A percentile compares a stretch with the other conserved stretches of the same genome.
phyloP scores from a whole-genome alignment of 1,140 invertebrate species.

The Onthophagus taurus region DNA sequence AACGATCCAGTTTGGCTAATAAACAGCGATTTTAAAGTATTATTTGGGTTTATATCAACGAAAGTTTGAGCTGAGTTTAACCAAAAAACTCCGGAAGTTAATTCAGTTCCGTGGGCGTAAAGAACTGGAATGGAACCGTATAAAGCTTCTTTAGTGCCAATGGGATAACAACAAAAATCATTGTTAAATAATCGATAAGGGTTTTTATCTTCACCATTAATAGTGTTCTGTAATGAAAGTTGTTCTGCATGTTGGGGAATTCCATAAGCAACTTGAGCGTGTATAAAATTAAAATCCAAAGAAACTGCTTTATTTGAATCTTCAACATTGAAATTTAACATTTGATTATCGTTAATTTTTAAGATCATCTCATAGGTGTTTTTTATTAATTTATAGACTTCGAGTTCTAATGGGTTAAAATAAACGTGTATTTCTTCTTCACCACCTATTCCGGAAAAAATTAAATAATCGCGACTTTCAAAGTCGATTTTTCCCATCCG shows the following conservation, averaged over 20 bases:
- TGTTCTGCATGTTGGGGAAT: slow-evolving; percentile 9
- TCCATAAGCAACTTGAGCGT: slow-evolving; percentile 3
- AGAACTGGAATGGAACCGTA: slow-evolving; percentile 36
- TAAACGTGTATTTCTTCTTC: no score
- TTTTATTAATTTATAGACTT: no score
- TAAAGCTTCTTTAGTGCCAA: slow-evolving; percentile 6
- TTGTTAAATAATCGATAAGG: slow-evolving; percentile 8
- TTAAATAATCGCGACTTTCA: no score
- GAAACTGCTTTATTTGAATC: not conserved
- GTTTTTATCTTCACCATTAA: not conserved
- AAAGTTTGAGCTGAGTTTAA: slow-evolving; percentile 95
- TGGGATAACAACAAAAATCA: not conserved
- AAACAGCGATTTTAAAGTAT: slow-evolving; percentile 58
- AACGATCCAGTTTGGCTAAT: slow-evolving; percentile 91
- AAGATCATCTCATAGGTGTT: not conserved
- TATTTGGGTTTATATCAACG: slow-evolving; percentile 75
- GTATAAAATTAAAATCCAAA: slow-evolving; percentile 6
- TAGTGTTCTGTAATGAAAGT: slow-evolving; percentile 3
- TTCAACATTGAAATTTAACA: not conserved
- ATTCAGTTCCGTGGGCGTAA: slow-evolving; percentile 73
- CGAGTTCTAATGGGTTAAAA: no score
- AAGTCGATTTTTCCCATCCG: no score
- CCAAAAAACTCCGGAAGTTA: slow-evolving; percentile 88
- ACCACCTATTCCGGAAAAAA: no score
- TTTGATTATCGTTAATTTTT: slow-evolving; percentile 3